phyloP scores from a whole-genome alignment of 2,113 vertebrate genomes.

The Paracanthobrama guichenoti region DNA sequence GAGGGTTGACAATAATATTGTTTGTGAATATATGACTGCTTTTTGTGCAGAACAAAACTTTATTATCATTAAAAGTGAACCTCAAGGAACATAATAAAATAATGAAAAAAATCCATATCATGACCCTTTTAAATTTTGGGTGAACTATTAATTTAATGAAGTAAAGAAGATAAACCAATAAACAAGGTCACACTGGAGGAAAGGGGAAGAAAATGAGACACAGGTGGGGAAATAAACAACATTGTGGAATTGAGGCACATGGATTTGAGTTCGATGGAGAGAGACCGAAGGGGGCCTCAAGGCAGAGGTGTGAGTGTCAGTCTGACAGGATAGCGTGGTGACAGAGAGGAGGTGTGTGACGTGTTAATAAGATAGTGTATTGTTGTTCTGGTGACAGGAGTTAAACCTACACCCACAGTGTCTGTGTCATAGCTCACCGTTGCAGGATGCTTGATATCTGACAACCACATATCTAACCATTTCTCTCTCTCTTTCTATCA shows the following conservation, averaged over 20 bases:
- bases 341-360: slow-evolving; percentile 39
- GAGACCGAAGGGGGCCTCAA: not conserved
- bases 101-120: no score
- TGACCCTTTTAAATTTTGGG: not conserved
- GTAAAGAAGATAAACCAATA: not conserved
- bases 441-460: slow-evolving; percentile 46
- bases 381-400: slow-evolving; percentile 40
- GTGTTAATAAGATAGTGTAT: slow-evolving; percentile 50
- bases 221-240: slow-evolving; percentile 52
- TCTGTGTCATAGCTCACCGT: slow-evolving; percentile 21
- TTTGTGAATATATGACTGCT: no score
- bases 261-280: slow-evolving; percentile 2
- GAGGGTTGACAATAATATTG: no score
- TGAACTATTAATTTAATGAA: not conserved
- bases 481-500: slow-evolving; percentile 26
- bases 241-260: slow-evolving; percentile 26
- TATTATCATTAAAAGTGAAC: no score
- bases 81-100: no score
- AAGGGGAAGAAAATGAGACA: not conserved
- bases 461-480: slow-evolving; percentile 43
- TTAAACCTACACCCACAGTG: slow-evolving; percentile 29
- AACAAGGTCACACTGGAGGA: slow-evolving; percentile 22
- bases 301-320: slow-evolving; percentile 34
- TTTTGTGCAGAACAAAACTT: no score
- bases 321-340: slow-evolving; percentile 23